phyloP scores from a whole-genome alignment of 2,888 invertebrate species.

The Agrotis segetum region DNA sequence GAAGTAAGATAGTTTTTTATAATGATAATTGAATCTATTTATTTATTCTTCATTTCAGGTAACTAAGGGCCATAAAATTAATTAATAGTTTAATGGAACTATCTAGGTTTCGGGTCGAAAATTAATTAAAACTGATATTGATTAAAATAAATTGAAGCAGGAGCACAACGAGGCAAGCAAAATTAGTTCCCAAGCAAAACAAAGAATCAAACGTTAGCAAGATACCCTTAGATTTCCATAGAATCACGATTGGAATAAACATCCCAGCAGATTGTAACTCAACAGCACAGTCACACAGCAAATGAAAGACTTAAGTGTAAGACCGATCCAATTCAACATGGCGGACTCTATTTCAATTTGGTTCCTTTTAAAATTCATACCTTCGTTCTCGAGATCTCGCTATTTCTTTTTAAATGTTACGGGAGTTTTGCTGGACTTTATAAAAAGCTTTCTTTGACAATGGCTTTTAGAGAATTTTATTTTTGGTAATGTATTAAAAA shows the following conservation, averaged over 20 bases:
- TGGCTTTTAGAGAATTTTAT: slow-evolving; percentile 24
- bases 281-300: slow-evolving; percentile 17
- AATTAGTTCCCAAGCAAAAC: not conserved
- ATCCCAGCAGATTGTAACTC: slow-evolving; percentile 29
- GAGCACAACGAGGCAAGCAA: not conserved
- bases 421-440: slow-evolving; percentile 29
- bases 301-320: slow-evolving; percentile 48
- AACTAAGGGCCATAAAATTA: too few species aligned
- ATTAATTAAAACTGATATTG: too few species aligned
- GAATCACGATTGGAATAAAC: slow-evolving; percentile 30
- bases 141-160: not conserved
- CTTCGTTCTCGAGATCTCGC: slow-evolving; percentile 59
- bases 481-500: slow-evolving; percentile 34
- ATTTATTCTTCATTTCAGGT: too few species aligned
- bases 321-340: slow-evolving; percentile 56
- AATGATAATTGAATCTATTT: too few species aligned
- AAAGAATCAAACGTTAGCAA: slow-evolving; percentile 5
- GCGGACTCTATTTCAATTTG: slow-evolving; percentile 67
- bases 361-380: slow-evolving; percentile 72
- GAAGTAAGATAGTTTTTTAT: too few species aligned
- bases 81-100: not conserved
- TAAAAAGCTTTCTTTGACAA: slow-evolving; percentile 51
- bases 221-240: slow-evolving; percentile 24
- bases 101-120: not conserved
- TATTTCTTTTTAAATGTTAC: slow-evolving; percentile 55